phyloP scores from a whole-genome alignment of 2,113 vertebrate genomes.

The Antechinus flavipes region DNA sequence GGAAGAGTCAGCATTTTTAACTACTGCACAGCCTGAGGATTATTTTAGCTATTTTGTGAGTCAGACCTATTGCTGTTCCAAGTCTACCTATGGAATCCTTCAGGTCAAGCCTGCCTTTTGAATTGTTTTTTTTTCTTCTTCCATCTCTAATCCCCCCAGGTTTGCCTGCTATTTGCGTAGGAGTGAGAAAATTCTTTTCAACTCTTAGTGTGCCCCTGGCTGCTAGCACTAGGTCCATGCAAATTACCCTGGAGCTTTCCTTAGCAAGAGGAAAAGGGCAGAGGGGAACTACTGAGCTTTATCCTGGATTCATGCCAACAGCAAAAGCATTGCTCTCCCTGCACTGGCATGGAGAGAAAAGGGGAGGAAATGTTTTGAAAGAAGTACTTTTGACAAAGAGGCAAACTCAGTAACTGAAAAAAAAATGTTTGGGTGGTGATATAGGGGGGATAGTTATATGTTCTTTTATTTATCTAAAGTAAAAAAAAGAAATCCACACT shows the following conservation, averaged over 20 bases:
- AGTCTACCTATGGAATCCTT: neutral
- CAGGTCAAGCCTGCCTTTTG: neutral
- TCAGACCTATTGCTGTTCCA: neutral
- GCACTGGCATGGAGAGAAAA: fast-evolving
- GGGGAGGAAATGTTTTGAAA: neutral
- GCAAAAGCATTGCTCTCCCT: neutral
- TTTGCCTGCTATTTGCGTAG: neutral
- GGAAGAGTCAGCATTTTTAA: neutral
- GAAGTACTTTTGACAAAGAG: neutral
- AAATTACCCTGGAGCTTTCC: neutral
- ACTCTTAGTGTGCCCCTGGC: neutral
- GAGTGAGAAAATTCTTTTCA: neutral
- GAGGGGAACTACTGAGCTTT: neutral
- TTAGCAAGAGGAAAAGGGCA: neutral
- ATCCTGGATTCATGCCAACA: neutral
- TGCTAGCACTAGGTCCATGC: neutral
- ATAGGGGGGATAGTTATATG: conserved; percentile 38
- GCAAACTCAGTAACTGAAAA: neutral
- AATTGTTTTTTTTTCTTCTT: neutral
- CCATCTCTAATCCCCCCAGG: neutral
- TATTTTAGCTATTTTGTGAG: neutral
- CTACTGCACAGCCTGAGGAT: neutral
- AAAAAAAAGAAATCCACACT: conserved; percentile 43
- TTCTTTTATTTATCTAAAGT: conserved; percentile 60
- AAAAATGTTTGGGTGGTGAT: neutral